Conservation (phyloP, 2,797 vertebrate genomes). For the Remorina albescens region DNA sequence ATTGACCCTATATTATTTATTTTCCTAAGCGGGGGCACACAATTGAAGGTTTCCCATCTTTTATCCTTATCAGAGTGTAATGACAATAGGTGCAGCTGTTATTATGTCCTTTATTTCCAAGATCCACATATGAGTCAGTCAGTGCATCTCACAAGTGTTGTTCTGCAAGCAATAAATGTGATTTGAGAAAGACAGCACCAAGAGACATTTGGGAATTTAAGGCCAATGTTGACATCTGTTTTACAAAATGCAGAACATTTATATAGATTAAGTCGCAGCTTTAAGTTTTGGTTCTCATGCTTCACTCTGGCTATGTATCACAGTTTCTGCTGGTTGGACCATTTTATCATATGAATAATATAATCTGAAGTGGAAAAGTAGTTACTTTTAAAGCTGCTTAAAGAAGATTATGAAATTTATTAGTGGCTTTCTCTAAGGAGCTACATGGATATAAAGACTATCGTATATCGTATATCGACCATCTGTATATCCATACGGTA, state of each 20-base stretch:
- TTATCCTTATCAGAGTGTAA: neutral
- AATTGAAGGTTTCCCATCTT: neutral
- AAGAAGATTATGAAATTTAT: constrained; percentile 42
- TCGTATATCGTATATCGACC: no score
- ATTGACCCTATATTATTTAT: constrained; percentile 1
- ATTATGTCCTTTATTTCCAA: neutral
- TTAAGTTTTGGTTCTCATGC: constrained; percentile 10
- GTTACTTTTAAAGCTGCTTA: constrained; percentile 53
- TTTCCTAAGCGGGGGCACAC: constrained; percentile 11
- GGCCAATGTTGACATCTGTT: neutral
- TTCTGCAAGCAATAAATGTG: neutral
- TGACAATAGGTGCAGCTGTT: neutral
- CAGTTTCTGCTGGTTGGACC: constrained; percentile 30
- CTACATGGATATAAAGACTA: constrained; percentile 1
- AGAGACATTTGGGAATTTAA: neutral
- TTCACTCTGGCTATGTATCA: constrained; percentile 31
- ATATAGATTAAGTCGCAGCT: neutral
- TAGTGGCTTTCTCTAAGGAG: constrained; percentile 17
- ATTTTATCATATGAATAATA: constrained; percentile 52
- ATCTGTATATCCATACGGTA: neutral
- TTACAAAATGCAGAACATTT: neutral
- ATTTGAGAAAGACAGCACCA: constrained; percentile 2
- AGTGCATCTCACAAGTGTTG: neutral
- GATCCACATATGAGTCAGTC: neutral
- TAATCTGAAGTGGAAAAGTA: constrained; percentile 39